These are phyloP conservation scores for Micrasema longulum DNA, from an alignment of 1,140 invertebrate species.

Conservation along the genomic window DNA sequence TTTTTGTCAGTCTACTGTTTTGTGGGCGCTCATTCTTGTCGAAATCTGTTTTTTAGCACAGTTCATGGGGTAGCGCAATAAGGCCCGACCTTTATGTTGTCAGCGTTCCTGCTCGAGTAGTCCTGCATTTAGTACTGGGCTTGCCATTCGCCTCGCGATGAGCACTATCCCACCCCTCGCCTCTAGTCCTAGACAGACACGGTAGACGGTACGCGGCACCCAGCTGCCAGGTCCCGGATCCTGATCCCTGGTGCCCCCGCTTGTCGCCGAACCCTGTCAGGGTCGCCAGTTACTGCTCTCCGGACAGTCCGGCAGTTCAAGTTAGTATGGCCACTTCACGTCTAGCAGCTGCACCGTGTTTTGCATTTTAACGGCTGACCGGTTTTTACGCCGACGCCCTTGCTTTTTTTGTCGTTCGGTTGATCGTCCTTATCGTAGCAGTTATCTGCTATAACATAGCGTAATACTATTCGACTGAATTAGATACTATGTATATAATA, in stretches of 20 bases:
- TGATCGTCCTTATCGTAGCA: constrained; percentile 8
- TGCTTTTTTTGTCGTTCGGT: constrained; percentile 3
- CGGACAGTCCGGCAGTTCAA: background rate
- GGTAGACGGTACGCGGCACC: no score
- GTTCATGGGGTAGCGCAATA: background rate
- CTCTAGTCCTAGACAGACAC: no score
- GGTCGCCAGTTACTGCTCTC: background rate
- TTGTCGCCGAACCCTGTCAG: constrained; percentile 3
- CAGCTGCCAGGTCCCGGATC: background rate
- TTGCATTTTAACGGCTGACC: constrained; percentile 37
- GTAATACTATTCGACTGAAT: background rate
- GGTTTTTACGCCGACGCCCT: constrained; percentile 32
- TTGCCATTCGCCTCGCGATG: background rate
- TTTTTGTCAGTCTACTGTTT: no score
- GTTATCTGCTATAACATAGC: constrained; percentile 6
- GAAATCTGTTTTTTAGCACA: no score
- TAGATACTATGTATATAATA: no score
- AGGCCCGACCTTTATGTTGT: background rate
- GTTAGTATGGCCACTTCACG: background rate
- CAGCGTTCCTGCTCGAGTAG: background rate
- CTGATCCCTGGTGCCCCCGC: background rate
- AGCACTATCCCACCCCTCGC: no score
- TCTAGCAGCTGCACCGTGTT: constrained; percentile 25
- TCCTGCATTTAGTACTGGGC: background rate
- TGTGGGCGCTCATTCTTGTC: no score